Evolutionary conservation across 2,888 invertebrate genomes (phyloP).

Genomic region (Drosophila lacicola): DNA sequence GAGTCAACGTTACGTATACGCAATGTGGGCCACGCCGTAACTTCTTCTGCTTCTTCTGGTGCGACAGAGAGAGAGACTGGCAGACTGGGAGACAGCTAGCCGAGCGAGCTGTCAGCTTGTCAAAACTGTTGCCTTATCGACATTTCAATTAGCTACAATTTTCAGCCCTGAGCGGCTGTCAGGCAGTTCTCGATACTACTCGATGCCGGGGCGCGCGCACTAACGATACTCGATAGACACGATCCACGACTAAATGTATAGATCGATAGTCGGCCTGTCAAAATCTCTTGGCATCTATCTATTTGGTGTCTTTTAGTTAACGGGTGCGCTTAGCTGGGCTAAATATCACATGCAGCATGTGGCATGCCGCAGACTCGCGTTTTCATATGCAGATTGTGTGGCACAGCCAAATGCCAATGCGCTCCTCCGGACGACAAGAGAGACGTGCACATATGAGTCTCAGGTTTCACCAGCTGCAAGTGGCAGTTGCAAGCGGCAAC

Average conservation of each 20-base stretch:
- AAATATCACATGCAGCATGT: slow-evolving; percentile 63
- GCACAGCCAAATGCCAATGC: slow-evolving; percentile 48
- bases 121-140: slow-evolving; percentile 78
- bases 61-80: slow-evolving; percentile 3
- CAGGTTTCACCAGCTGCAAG: slow-evolving; percentile 12
- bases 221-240: slow-evolving; percentile 49
- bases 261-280: slow-evolving; percentile 75
- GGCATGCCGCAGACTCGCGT: slow-evolving; percentile 43
- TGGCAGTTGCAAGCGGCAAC: slow-evolving; percentile 17
- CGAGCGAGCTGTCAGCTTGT: slow-evolving; percentile 65
- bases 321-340: slow-evolving; percentile 39
- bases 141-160: slow-evolving; percentile 78
- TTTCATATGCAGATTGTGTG: slow-evolving; percentile 57
- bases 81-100: slow-evolving; percentile 24
- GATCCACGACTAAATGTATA: slow-evolving; percentile 28
- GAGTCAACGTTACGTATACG: slow-evolving; percentile 76
- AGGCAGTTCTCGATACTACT: slow-evolving; percentile 26
- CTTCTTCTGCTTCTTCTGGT: slow-evolving; percentile 50
- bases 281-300: slow-evolving; percentile 78
- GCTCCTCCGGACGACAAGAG: slow-evolving; percentile 27
- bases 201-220: slow-evolving; percentile 8
- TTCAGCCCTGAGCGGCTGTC: slow-evolving; percentile 63
- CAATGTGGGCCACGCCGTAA: slow-evolving; percentile 69
- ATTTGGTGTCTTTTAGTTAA: slow-evolving; percentile 58
- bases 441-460: slow-evolving; percentile 48